Base-by-base conservation (phyloP, 2,113 vertebrate species). In the Cyphomyrus plagiostoma region DNA sequence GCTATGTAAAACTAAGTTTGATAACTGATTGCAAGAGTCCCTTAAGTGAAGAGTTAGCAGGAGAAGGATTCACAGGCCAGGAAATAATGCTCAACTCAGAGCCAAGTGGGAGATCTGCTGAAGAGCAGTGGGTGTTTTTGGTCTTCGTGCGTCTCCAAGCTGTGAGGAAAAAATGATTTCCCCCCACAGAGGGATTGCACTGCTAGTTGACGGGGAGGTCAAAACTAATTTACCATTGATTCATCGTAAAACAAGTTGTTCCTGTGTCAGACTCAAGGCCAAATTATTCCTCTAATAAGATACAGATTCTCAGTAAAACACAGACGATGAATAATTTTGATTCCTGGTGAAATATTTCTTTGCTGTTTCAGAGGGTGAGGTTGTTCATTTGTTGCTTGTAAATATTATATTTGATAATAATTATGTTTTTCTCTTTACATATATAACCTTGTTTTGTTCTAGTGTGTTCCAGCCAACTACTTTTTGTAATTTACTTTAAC, bases 211-310 rank as follows among this genome's bases (percentile, higher is more conserved):
- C 17, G 0, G 74, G 49, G 21, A 89, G 88, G 70, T 82, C 88
- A 89, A 45, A 84, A 45, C 50, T n/a, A 89, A 48, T 85, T 26
- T 89, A 21, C 26, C 19, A 30, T 46, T 46, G 89, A 50, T 86
- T 56, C 50, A 86, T 48, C 82, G 30, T 30, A 86, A 89, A 62
- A 89, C 11, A 48, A 45, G 39, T 35, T 19, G 13, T 19, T 53
- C 26, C 45, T 62, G 10, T 45, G 39, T 53, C 77, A 48, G 39
- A 66, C 10, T 45, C 26, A 23, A 85, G 11, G 56, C 83, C 56
- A 85, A 89, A 86, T 86, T 21, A 86, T 70, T 89, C 53, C 53
- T 26, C 50, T 89, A 89, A 84, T 46, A 46, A 58, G 52, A 84
- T 45, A 84, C 77, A 84, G 88, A 48, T 58, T 45, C 74, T 56